Percentiles rank a stretch among this genome's conserved stretches.
phyloP scores from a whole-genome alignment of 2,888 invertebrate genomes.

The Buathra laborator region DNA sequence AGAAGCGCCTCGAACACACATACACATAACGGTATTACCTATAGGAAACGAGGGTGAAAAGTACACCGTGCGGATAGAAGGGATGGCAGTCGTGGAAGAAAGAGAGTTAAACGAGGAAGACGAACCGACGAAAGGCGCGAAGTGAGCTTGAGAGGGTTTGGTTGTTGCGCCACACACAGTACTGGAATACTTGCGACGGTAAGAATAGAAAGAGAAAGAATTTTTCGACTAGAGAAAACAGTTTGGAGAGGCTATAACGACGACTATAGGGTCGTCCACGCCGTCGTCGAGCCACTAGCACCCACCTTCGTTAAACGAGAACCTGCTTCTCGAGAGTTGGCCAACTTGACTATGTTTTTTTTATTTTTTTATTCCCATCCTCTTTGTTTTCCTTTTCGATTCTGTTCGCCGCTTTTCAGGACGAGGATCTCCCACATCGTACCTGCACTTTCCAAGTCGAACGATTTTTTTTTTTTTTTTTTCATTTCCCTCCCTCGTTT shows the following conservation, averaged over 20 bases:
- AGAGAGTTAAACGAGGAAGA: constrained; percentile 22
- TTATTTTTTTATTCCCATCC: background rate
- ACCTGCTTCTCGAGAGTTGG: constrained; percentile 37
- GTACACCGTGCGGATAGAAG: background rate
- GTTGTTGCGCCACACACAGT: background rate
- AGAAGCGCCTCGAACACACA: constrained; percentile 22
- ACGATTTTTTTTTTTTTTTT: background rate
- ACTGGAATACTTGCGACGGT: constrained; percentile 15
- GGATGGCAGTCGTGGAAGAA: constrained; percentile 20
- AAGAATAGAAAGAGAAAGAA: constrained; percentile 30
- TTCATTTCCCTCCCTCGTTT: constrained; percentile 13
- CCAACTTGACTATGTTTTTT: constrained; percentile 23
- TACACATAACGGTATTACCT: constrained; percentile 47
- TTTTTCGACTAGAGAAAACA: constrained; percentile 39
- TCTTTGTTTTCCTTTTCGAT: constrained; percentile 17
- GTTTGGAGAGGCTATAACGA: background rate
- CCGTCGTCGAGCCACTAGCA: constrained; percentile 22
- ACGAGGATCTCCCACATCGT: background rate
- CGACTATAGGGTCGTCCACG: constrained; percentile 4
- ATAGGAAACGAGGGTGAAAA: constrained; percentile 26
- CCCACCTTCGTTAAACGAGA: constrained; percentile 45
- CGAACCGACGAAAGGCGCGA: constrained; percentile 14
- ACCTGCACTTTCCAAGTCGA: background rate
- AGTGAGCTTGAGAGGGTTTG: background rate
- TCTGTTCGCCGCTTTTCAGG: background rate